Base-by-base conservation (phyloP, 2,797 vertebrate genomes). In the Miichthys miiuy region DNA sequence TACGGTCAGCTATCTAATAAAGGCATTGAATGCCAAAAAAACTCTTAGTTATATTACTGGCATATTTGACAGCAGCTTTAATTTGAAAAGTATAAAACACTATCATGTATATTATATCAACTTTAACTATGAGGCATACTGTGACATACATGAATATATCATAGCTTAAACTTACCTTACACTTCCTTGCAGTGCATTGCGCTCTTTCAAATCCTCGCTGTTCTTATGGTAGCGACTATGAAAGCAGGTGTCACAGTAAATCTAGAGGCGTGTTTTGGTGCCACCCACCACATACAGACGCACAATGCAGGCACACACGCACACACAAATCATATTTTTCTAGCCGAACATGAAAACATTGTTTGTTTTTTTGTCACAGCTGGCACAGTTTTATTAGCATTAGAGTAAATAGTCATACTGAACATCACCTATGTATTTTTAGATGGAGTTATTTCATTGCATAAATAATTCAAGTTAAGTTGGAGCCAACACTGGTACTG, bases 151-250 rank as follows among this genome's bases (percentile, higher is more conserved):
- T 14, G 13, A 4, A 55, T 42, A 18, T 58, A 42, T 67, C 61
- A 58, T 6, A 27, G 2, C 8, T n/a, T 10, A 7, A 74, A 64
- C 84, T 68, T 77, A 90, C 91, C 81, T 46, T 12, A 21, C 34
- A 52, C 13, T 71, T 85, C 38, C 41, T 41, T 52, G 51, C 38
- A 0, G 46, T 21, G 25, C 27, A 16, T 60, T 14, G 23, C 5
- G 1, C 57, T 65, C 65, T 34, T 13, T 46, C 17, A 27, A 16
- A 57, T 58, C 11, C 11, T 72, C 44, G 5, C 3, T 18, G 66
- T 72, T 14, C 12, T 23, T 48, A 23, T 38, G 17, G 55, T 38
- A 34, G 46, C 34, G 64, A 82, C 52, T 44, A 41, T 61, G 47
- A 69, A 82, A 61, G 47, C 38, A 20, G 14, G 46, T 57, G 80